Base-by-base conservation (phyloP, 2,113 vertebrate genomes). In the Odontesthes bonariensis region DNA sequence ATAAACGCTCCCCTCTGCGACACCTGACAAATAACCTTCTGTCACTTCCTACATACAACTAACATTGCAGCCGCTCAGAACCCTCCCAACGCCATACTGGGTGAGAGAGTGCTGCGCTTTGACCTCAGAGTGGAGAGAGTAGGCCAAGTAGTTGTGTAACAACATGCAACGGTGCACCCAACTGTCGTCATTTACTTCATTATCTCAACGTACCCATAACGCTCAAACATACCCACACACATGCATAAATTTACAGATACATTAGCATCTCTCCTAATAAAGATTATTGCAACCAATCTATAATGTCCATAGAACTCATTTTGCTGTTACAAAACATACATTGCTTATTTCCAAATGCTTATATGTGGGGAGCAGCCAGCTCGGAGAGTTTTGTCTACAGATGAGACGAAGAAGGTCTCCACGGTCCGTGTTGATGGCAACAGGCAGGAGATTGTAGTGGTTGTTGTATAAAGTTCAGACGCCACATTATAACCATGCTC, bases 301-400 rank as follows among this genome's bases (percentile, higher is more conserved):
- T 31, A 71, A 69, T 19, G 69, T 79, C 59, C 35, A 51, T 46
- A 56, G 27, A 40, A 75, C 66, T 81, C 7, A 27, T 35, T 70
- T 59, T 69, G 55, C 27, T 72, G 79, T 79, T 82, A 78, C 57
- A 85, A 77, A 81, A 49, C 83, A 38, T 69, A 49, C 83, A 38
- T 69, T 52, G 44, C 13, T 53, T 52, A 33, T 56, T 61, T 77
- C 75, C 57, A 64, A 23, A 69, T 61, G 44, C 32, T 78, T 77
- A 27, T 49, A 20, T 54, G 35, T 47, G 51, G 17, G 22, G 53
- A 71, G 38, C 47, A 20, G 74, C 67, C 23, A 11, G 68, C 8
- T 52, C 16, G 46, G 19, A 2, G 4, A 49, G 27, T 42, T 73
- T 65, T 32, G n/a, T 49, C 13, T 47, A 32, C 9, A 0, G 42